Evolutionary conservation across 2,113 vertebrate genomes (phyloP), one percentile per base, ranked within the genome.

Genomic region (Piprites chloris): DNA sequence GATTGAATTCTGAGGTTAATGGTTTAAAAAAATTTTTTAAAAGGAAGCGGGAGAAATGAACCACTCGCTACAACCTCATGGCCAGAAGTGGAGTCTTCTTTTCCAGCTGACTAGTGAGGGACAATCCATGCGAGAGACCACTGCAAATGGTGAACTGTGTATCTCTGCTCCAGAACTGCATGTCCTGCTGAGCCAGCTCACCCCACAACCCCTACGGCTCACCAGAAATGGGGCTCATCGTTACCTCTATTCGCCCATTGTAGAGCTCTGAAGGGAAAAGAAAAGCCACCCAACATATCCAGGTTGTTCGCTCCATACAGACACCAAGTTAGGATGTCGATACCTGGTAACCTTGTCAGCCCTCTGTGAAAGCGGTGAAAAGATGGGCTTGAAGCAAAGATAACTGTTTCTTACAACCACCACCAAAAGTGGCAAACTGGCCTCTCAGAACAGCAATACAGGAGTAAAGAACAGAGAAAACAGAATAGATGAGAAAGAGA

Each of bases 1-100:
- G 85, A 97, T 69, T 62, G 93, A 91, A 95, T 91, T 92, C 91
- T 94, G 72, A 92, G 92, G 94, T 90, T 96, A 94, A 94, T 96
- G 75, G 94, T 84, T 97, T 94, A 95, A 96, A 96, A 93, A 94
- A 80, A 30, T 1, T 23, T 5, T 93, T 94, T 88, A 55, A 89
- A 90, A 94, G 69, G 52, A 92, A 90, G 50, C 75, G 22, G 68
- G 53, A 88, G 91, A 90, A 91, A 76, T 52, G 82, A 97, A 87
- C 73, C 87, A 94, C 91, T 94, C 4, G 1, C 84, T 87, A 86
- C 81, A 90, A 88, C 73, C 89, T 77, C 62, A 20, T 93, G 92
- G 91, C 71, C 77, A 89, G 85, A 59, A 96, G 82, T 89, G 67
- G 69, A 95, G 92, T 93, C 75, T 87, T 92, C 62, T 91, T 87